Conservation (phyloP, 1,140 invertebrate genomes). For the Oscheius sp. region DNA sequence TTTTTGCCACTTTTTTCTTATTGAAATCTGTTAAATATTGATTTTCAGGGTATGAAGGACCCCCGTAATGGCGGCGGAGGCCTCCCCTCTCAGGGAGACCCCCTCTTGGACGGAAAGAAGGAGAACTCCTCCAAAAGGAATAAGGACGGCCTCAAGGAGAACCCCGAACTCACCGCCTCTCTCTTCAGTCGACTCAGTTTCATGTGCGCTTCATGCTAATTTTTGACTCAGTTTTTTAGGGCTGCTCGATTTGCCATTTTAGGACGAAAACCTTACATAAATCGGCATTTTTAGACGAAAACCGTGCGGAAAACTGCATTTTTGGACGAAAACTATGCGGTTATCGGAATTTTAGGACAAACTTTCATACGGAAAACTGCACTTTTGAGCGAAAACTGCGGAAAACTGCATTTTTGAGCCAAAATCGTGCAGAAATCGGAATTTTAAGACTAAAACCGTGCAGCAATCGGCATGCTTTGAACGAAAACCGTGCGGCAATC, state of each 20-base stretch:
- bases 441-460: no score
- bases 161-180: constrained; percentile 20
- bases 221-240: no score
- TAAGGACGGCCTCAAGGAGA: constrained; percentile 6
- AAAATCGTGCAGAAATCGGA: background rate
- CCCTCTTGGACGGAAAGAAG: background rate
- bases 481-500: no score
- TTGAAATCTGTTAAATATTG: no score
- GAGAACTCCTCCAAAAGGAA: background rate
- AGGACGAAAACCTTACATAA: background rate
- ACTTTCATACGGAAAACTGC: no score
- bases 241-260: background rate
- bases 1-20: no score
- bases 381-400: no score
- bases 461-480: no score
- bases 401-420: no score
- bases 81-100: background rate
- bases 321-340: background rate
- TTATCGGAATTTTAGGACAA: background rate
- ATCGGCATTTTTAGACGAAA: no score
- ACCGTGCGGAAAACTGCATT: no score
- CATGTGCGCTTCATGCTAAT: constrained; percentile 11
- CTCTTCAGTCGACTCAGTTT: constrained; percentile 20
- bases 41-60: constrained; percentile 3
- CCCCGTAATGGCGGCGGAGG: background rate